Conservation (phyloP, 2,113 vertebrate genomes). For the Esox niger region DNA sequence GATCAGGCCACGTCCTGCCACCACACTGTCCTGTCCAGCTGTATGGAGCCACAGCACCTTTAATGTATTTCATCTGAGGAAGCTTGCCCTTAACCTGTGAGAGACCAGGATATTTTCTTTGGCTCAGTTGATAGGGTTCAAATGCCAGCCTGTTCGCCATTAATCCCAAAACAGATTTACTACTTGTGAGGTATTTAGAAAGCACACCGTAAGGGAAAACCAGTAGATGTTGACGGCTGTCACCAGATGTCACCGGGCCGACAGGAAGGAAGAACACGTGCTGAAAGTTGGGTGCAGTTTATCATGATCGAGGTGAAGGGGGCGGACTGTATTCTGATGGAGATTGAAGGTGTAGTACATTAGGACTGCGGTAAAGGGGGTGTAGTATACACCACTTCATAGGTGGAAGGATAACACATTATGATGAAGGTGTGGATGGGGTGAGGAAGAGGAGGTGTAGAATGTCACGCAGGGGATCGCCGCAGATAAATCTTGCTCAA, state of each 20-base stretch:
- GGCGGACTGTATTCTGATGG: not conserved
- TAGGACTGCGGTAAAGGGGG: not conserved
- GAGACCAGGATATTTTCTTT: conserved; percentile 42
- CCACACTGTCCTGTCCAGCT: conserved; percentile 15
- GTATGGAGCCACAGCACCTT: conserved; percentile 17
- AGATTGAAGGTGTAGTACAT: not conserved
- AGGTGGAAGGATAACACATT: no score
- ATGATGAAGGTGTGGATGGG: no score
- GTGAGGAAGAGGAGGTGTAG: no score
- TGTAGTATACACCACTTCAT: conserved; percentile 16
- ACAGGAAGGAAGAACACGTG: conserved; percentile 11
- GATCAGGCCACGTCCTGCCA: conserved; percentile 24
- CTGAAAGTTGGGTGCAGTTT: conserved; percentile 50
- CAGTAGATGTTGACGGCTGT: conserved; percentile 43
- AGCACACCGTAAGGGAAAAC: conserved; percentile 47
- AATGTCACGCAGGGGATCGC: conserved; percentile 30
- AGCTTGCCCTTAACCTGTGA: conserved; percentile 31
- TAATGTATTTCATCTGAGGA: conserved; percentile 40
- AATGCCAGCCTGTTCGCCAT: conserved; percentile 48
- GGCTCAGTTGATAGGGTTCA: conserved; percentile 37
- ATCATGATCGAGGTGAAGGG: conserved; percentile 47
- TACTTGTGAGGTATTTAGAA: conserved; percentile 56
- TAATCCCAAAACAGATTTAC: conserved; percentile 61
- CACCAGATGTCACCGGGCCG: conserved; percentile 32
- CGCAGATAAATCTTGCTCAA: conserved; percentile 56